A percentile compares a stretch with the other conserved stretches of the same genome.
phyloP scores from a whole-genome alignment of 1,140 invertebrate genomes.

The Danaus melanippus region DNA sequence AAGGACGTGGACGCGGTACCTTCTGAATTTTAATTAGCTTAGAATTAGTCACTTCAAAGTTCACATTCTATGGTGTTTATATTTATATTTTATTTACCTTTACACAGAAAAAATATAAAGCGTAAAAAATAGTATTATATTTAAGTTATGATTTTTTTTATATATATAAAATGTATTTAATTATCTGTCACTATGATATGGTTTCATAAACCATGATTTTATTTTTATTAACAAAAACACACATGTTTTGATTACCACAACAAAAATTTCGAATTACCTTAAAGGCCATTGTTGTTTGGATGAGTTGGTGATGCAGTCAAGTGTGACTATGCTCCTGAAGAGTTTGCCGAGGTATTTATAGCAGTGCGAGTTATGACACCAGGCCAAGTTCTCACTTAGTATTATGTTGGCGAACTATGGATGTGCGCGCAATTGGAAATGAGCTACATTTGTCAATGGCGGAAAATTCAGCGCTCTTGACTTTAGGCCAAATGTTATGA shows the following conservation, averaged over 20 bases:
- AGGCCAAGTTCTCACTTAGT: constrained; percentile 54
- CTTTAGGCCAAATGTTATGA: constrained; percentile 59
- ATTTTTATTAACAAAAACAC: too few relatives aligned
- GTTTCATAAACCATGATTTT: too few relatives aligned
- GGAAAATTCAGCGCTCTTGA: constrained; percentile 61
- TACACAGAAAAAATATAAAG: too few relatives aligned
- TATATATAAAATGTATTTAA: too few relatives aligned
- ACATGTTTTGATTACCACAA: too few relatives aligned
- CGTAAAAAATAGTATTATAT: too few relatives aligned
- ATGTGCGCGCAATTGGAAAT: constrained; percentile 65
- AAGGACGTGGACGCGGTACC: constrained; percentile 36
- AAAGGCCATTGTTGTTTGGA: constrained; percentile 54
- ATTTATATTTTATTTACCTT: too few relatives aligned
- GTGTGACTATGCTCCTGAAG: constrained; percentile 50
- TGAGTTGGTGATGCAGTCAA: constrained; percentile 42
- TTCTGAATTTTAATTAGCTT: constrained; percentile 39
- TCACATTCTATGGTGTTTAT: too few relatives aligned
- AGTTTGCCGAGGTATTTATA: constrained; percentile 54
- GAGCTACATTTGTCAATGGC: constrained; percentile 62
- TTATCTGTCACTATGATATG: too few relatives aligned
- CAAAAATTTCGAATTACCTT: constrained; percentile 39
- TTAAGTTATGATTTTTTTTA: too few relatives aligned
- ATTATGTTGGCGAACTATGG: constrained; percentile 51
- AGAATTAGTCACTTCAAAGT: not conserved
- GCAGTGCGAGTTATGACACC: constrained; percentile 48